phyloP scores from a whole-genome alignment of 1,140 invertebrate species.

The Papilio polytes region DNA sequence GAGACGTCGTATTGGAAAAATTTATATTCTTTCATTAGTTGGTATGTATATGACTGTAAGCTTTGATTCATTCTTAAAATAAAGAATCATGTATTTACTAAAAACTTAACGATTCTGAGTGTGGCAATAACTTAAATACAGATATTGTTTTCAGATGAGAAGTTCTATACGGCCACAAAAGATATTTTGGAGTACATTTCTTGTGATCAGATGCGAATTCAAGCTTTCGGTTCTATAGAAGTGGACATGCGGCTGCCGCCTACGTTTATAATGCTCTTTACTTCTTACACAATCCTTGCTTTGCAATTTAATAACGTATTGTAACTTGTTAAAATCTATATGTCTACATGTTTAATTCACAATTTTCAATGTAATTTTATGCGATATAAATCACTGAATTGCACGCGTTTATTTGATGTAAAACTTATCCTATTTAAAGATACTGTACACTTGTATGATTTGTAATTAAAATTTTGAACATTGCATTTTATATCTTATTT shows the following conservation, averaged over 20 bases:
- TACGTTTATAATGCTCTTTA: constrained; percentile 54
- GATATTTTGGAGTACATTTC: constrained; percentile 50
- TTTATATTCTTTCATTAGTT: background rate
- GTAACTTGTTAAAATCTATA: background rate
- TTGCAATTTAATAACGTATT: constrained; percentile 63
- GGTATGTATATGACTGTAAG: background rate
- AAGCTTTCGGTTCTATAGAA: constrained; percentile 50
- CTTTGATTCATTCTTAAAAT: too few species aligned
- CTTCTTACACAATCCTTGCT: constrained; percentile 59
- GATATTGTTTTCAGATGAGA: background rate
- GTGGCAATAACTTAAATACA: too few species aligned
- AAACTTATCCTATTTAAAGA: background rate
- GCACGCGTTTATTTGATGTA: background rate
- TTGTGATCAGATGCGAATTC: constrained; percentile 44
- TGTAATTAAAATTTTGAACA: too few species aligned
- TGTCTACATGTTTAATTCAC: too few species aligned
- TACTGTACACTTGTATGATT: too few species aligned
- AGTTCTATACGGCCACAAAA: background rate
- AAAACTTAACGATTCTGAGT: too few species aligned
- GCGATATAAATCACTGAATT: background rate
- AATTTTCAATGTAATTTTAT: too few species aligned
- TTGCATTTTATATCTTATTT: too few species aligned
- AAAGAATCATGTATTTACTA: too few species aligned
- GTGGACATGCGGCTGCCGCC: constrained; percentile 60
- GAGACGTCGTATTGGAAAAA: background rate